Conservation (phyloP, 2,113 vertebrate species). For the Diadophis punctatus region DNA sequence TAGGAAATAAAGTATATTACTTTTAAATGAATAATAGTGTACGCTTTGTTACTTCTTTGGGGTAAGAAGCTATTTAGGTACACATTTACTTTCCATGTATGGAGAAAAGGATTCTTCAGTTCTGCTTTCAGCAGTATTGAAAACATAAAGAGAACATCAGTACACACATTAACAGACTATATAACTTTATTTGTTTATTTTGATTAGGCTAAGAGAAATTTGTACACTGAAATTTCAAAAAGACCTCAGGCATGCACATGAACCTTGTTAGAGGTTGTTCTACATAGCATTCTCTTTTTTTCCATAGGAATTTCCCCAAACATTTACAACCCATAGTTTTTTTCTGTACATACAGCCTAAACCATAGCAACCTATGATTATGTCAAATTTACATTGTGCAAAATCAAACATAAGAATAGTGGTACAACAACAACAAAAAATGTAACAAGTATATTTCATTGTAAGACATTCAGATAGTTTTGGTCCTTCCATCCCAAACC, state of each 20-base stretch:
- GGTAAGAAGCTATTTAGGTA: not conserved
- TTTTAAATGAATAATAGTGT: not conserved
- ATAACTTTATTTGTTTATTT: constrained; percentile 97
- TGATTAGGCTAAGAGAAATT: constrained; percentile 98
- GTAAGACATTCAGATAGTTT: constrained; percentile 78
- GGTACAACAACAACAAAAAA: constrained; percentile 72
- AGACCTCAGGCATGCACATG: constrained; percentile 89
- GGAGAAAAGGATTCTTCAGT: not conserved
- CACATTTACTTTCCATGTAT: not conserved
- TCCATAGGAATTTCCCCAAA: constrained; percentile 96
- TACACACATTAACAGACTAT: constrained; percentile 38
- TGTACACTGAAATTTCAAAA: constrained; percentile 90
- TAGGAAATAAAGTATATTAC: not conserved
- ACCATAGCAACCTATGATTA: constrained; percentile 97
- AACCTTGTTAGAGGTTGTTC: constrained; percentile 87
- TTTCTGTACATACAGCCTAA: constrained; percentile 92
- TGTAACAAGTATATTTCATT: constrained; percentile 69
- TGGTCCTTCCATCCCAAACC: constrained; percentile 90
- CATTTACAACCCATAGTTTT: constrained; percentile 91
- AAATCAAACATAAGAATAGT: constrained; percentile 90
- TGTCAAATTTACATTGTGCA: constrained; percentile 98
- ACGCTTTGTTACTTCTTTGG: not conserved
- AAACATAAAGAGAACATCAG: not conserved
- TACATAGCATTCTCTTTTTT: constrained; percentile 82
- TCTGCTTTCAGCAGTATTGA: not conserved